Percentiles rank a stretch among this genome's conserved stretches.
Evolutionary conservation across 2,113 vertebrate genomes (phyloP).

Genomic region (Alexandromys fortis): DNA sequence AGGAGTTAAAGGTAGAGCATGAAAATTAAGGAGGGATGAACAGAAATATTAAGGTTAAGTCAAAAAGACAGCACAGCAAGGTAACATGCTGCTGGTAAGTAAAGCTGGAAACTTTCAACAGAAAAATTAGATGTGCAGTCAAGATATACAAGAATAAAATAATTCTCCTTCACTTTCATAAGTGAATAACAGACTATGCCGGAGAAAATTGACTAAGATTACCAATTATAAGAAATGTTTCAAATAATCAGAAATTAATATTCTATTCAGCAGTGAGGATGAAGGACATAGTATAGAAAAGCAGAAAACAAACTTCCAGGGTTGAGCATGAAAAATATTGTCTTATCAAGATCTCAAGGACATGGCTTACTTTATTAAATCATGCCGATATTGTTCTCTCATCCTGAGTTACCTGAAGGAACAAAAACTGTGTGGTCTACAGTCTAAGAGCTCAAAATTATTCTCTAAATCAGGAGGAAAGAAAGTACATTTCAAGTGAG

Average conservation of each 20-base stretch:
- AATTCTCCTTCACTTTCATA: not conserved
- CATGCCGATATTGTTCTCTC: not conserved
- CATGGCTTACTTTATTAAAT: not conserved
- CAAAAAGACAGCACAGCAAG: not conserved
- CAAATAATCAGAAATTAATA: not conserved
- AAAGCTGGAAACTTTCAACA: not conserved
- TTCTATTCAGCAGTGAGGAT: not conserved
- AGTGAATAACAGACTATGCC: not conserved
- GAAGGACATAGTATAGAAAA: not conserved
- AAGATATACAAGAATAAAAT: not conserved
- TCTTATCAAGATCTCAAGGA: not conserved
- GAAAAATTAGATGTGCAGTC: not conserved
- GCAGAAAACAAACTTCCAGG: not conserved
- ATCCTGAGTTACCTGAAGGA: not conserved
- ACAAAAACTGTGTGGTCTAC: not conserved
- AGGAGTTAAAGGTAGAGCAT: not conserved
- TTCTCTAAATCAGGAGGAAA: not conserved
- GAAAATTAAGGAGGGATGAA: not conserved
- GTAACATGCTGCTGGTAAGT: rapidly evolving
- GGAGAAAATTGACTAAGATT: not conserved
- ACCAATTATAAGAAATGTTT: not conserved
- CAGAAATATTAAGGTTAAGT: rapidly evolving
- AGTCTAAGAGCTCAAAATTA: not conserved
- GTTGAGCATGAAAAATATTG: not conserved
- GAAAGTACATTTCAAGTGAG: not conserved